These are phyloP conservation scores for Meghimatium bilineatum DNA, from an alignment of 2,888 invertebrate species.

Conservation along the genomic window DNA sequence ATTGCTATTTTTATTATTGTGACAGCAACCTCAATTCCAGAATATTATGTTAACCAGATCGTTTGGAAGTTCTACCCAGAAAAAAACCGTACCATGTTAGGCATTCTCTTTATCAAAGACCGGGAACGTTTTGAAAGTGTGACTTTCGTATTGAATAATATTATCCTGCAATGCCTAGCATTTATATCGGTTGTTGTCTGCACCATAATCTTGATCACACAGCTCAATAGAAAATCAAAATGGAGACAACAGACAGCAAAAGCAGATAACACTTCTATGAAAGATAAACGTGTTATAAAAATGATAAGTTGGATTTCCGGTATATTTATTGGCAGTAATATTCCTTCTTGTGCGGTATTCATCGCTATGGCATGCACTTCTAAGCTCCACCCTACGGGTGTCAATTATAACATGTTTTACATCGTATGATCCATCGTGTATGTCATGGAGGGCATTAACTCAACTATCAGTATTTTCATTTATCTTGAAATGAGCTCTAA, in stretches of 20 bases:
- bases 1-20: background rate
- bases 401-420: constrained; percentile 31
- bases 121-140: constrained; percentile 32
- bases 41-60: constrained; percentile 22
- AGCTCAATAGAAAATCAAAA: constrained; percentile 34
- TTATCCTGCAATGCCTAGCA: constrained; percentile 18
- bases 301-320: background rate
- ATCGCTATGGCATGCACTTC: background rate
- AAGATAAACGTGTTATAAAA: constrained; percentile 24
- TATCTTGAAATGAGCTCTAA: constrained; percentile 32
- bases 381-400: constrained; percentile 10
- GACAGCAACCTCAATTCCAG: constrained; percentile 3
- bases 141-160: constrained; percentile 37
- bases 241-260: constrained; percentile 23
- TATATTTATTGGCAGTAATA: constrained; percentile 31
- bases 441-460: constrained; percentile 17
- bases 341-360: constrained; percentile 27
- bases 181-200: constrained; percentile 29
- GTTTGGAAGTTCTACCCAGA: constrained; percentile 41
- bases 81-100: constrained; percentile 42
- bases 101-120: constrained; percentile 14
- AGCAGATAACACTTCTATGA: constrained; percentile 1
- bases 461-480: constrained; percentile 17
- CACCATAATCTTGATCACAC: constrained; percentile 18
- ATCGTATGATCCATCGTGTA: constrained; percentile 21